A percentile compares a stretch with the other conserved stretches of the same genome.
Evolutionary conservation across 2,888 invertebrate species (phyloP).

Genomic region (Mythimna vitellina): DNA sequence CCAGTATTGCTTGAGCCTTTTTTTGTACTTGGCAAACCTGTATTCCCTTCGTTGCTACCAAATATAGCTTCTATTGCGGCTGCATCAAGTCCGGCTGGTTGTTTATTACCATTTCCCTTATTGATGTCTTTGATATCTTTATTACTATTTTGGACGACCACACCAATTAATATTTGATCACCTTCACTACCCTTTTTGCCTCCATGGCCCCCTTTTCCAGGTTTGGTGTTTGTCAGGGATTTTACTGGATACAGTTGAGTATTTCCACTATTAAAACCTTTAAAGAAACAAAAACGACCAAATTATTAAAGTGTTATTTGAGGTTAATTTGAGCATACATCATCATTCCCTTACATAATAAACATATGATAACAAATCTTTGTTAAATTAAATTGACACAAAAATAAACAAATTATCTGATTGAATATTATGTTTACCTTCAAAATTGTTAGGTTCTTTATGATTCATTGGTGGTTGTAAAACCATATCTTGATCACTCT

Average conservation of each 20-base stretch:
- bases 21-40: not conserved
- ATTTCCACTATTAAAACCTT: slow-evolving; percentile 16
- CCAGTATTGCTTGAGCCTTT: not conserved
- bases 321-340: not conserved
- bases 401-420: not conserved
- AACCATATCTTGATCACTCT: not conserved
- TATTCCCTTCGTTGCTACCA: not conserved
- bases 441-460: not conserved
- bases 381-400: not conserved
- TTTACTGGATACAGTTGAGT: slow-evolving; percentile 13
- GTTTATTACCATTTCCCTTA: not conserved
- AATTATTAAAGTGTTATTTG: slow-evolving; percentile 11
- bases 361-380: not conserved
- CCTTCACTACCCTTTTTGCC: not conserved
- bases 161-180: slow-evolving; percentile 11
- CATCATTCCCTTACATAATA: not conserved
- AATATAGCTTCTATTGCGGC: not conserved
- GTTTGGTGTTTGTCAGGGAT: not conserved
- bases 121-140: slow-evolving; percentile 15
- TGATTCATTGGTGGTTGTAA: not conserved
- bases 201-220: slow-evolving; percentile 8
- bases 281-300: slow-evolving; percentile 20
- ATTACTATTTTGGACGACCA: slow-evolving; percentile 1
- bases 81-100: not conserved
- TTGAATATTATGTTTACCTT: slow-evolving; percentile 24